Evolutionary conservation across 2,797 vertebrate genomes (phyloP).

Genomic region (Pteropus rufus): DNA sequence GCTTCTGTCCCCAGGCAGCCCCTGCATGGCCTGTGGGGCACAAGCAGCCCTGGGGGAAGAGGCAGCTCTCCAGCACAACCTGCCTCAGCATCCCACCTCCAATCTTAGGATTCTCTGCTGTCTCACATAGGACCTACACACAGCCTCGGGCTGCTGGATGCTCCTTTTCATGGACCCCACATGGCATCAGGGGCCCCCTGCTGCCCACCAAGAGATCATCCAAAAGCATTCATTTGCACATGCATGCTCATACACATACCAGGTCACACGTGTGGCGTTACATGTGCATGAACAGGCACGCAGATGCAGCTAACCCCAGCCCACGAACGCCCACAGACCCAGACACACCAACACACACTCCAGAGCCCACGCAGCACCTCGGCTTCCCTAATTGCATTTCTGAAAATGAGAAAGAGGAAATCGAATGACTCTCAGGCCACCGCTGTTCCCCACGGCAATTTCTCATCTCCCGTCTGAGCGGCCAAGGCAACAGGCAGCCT

Average conservation of each 20-base stretch:
- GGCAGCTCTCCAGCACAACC: background rate
- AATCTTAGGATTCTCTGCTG: background rate
- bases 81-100: background rate
- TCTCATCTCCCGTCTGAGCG: background rate
- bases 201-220: background rate
- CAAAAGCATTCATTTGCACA: background rate
- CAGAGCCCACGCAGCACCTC: background rate
- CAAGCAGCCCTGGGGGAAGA: background rate
- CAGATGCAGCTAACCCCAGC: background rate
- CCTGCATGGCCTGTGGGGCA: background rate
- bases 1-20: too few species aligned
- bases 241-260: too few species aligned
- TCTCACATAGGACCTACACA: background rate
- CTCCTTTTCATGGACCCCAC: background rate
- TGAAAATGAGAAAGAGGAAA: conserved; percentile 66
- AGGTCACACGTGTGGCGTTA: background rate
- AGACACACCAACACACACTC: background rate
- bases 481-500: background rate
- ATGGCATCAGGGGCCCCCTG: background rate
- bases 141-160: background rate
- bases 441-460: conserved; percentile 15
- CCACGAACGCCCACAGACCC: background rate
- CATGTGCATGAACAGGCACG: background rate
- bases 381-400: conserved; percentile 64
- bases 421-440: conserved; percentile 48